Base-by-base conservation (phyloP, 2,113 vertebrate genomes). In the Tor tambroides region DNA sequence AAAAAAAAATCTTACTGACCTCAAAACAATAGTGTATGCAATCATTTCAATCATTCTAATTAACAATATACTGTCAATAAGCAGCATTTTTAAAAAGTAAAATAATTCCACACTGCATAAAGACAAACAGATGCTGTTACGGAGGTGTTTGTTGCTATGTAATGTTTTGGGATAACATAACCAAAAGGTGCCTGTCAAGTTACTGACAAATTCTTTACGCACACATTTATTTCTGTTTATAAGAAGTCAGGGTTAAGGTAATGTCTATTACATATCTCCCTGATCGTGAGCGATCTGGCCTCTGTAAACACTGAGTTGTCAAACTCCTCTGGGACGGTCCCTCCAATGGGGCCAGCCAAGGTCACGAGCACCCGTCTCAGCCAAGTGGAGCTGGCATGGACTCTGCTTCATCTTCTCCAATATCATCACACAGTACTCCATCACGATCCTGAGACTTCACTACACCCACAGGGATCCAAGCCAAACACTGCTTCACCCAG, bases 361-460 rank as follows among this genome's bases (percentile, higher is more conserved):
- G 91, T 91, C 90, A 89, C 0, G 35, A 30, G 65, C 69, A 80
- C 80, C 59, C 17, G 17, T 41, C 35, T 65, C 43, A 84, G 63
- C 63, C 88, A 87, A 89, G 75, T n/a, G 69, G 82, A 75, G 49
- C 88, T 88, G 89, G 87, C 89, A 89, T 63, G 35, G 17, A 19
- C 28, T 71, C 41, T 11, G 2, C 54, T 84, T 81, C 38, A 86
- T 81, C 80, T 80, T 69, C 35, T 0, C n/a, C 79, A 61, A 21
- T 32, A 78, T 71, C 88, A 88, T 80, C 19, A 17, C 49, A 88
- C 89, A 80, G 75, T 1, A 26, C 71, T 87, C 89, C 88, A 88
- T 80, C 19, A 17, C 49, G 87, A 56, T 87, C 81, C 80, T 78
- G 89, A 89, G 76, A 90, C 77, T 82, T 21, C 84, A 43, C 59